Percentiles rank a stretch among this genome's conserved stretches.
Conservation (phyloP, 1,140 invertebrate genomes). For the Tetragnatha versicolor region DNA sequence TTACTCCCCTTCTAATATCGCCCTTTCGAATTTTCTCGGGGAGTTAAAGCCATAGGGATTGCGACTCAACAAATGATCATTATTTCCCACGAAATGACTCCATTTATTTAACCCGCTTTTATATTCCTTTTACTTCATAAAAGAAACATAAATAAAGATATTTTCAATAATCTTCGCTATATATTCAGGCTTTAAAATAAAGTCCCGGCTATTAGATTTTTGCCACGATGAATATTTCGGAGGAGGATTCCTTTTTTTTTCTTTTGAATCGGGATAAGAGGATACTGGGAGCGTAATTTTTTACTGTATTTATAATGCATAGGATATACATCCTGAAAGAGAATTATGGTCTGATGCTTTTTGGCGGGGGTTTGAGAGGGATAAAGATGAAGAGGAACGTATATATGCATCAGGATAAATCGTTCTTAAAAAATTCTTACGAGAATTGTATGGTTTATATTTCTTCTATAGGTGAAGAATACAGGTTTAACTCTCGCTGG, state of each 20-base stretch:
- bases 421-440: no score
- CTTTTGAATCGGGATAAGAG: background rate
- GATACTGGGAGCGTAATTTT: no score
- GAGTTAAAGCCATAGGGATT: background rate
- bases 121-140: background rate
- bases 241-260: background rate
- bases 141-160: background rate
- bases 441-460: no score
- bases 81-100: constrained; percentile 5
- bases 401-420: no score
- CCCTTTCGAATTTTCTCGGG: background rate
- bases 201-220: background rate
- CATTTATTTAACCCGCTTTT: background rate
- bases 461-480: no score
- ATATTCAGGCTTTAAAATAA: background rate
- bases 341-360: no score
- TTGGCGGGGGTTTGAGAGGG: no score
- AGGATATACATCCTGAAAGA: no score
- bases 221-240: no score
- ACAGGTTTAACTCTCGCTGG: no score
- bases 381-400: no score
- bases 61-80: background rate
- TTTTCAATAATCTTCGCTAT: background rate
- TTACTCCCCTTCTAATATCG: background rate
- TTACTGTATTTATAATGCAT: no score